A percentile compares a stretch with the other conserved stretches of the same genome.
These are phyloP conservation scores for Archilochus colubris DNA, from an alignment of 2,113 vertebrate species.

Conservation along the genomic window DNA sequence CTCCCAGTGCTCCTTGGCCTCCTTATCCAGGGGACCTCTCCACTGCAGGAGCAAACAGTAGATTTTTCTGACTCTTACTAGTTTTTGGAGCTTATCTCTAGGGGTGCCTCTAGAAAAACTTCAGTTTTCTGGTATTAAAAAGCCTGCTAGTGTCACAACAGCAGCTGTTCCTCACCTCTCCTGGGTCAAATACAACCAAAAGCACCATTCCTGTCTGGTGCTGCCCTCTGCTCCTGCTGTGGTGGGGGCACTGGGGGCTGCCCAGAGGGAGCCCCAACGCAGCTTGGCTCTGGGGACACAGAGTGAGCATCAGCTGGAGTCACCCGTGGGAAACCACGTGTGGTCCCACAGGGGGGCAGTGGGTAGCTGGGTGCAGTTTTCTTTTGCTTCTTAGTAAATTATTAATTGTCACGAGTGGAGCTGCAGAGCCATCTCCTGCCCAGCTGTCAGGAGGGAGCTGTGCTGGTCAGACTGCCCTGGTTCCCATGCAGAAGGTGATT, in stretches of 20 bases:
- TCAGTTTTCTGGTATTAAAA: neutral
- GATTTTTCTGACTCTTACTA: neutral
- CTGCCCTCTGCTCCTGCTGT: neutral
- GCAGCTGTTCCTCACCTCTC: neutral
- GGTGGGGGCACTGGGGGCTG: neutral
- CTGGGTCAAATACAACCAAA: neutral
- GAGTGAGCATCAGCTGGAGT: accelerated
- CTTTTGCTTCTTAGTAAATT: neutral
- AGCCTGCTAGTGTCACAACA: neutral
- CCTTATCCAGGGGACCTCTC: neutral
- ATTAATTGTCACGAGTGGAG: neutral
- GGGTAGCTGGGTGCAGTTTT: accelerated
- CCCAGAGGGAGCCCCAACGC: too few relatives aligned
- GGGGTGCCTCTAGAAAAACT: neutral
- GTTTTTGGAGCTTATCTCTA: neutral
- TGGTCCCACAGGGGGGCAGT: accelerated
- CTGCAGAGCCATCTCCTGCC: neutral
- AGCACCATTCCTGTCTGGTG: accelerated
- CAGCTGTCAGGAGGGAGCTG: neutral
- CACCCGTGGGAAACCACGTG: accelerated
- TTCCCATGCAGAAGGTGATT: neutral
- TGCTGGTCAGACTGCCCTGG: neutral
- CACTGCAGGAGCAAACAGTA: neutral
- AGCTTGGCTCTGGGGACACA: too few relatives aligned
- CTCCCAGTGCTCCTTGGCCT: neutral